Evolutionary conservation across 2,113 vertebrate species (phyloP), one percentile per base, ranked within the genome.

Genomic region (Nymphicus hollandicus): DNA sequence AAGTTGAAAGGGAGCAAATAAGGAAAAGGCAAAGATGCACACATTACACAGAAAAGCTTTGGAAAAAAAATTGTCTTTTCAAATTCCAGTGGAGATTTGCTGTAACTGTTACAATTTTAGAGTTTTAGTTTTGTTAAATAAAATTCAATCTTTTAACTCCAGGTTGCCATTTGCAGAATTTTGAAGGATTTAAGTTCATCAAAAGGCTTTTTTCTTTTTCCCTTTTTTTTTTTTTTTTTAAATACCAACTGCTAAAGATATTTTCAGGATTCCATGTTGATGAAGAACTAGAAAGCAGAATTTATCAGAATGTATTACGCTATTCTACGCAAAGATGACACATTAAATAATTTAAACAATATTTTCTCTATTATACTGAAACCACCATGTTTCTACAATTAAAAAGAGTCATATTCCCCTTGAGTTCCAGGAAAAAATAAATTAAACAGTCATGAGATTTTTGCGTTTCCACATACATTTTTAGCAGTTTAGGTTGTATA

Each of bases 21-120:
- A 97, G 96, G 97, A 97, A 95, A 97, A 95, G 94, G 97, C 95
- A 97, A 69, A 97, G 97, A 93, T 73, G 95, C 63, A 97, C 86
- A 96, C 76, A 88, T 97, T 93, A 97, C 94, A 96, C 13, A 96
- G 96, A 94, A 93, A 96, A 97, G 88, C 91, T 96, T n/a, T 95
- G 92, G 72, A 61, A 78, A 92, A 73, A 33, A 92, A 73, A 33
- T 0, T 19, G 27, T 49, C 39, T 29, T 96, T 89, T 63, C 9
- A 56, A 55, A 81, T 64, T 87, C 43, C 86, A 49, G 65, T 2
- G 20, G 71, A 65, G 78, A 66, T 58, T 17, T 68, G 53, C 69
- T 81, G 43, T 18, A n/a, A 94, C 11, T 68, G 55, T 68, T 64
- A 43, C 13, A 17, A 63, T 63, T 64, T 66, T 35, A 88, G 76